A percentile compares a stretch with the other conserved stretches of the same genome.
phyloP scores from a whole-genome alignment of 2,888 invertebrate genomes.

The Stegana nigrithorax region DNA sequence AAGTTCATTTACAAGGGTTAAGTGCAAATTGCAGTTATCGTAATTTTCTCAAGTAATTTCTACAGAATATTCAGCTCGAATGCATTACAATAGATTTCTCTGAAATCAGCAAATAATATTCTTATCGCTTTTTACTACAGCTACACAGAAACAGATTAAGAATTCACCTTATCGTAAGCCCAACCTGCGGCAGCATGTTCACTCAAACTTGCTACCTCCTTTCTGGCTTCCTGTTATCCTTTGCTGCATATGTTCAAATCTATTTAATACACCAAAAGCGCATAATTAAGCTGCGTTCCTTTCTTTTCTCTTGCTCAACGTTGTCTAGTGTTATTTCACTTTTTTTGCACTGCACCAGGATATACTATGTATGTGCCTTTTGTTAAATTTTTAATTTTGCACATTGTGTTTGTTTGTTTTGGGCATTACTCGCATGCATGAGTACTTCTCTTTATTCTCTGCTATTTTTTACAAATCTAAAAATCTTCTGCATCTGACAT shows the following conservation, averaged over 20 bases:
- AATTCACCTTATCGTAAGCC: too few species aligned
- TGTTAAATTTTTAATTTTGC: constrained; percentile 10
- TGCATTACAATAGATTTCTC: too few species aligned
- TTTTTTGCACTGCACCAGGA: too few species aligned
- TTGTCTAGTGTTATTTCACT: background rate
- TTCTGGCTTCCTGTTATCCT: background rate
- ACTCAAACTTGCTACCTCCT: constrained; percentile 1
- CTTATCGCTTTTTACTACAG: too few species aligned
- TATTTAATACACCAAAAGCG: constrained; percentile 39
- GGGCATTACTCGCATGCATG: background rate
- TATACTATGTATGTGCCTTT: constrained; percentile 8
- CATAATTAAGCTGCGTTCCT: constrained; percentile 13
- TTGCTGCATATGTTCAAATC: background rate
- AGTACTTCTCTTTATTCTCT: too few species aligned
- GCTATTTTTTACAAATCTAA: too few species aligned
- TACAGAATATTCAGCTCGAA: background rate
- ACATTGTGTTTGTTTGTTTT: background rate
- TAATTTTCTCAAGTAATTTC: constrained; percentile 45
- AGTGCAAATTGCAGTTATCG: constrained; percentile 69
- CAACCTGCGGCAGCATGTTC: too few species aligned
- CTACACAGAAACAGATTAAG: too few species aligned
- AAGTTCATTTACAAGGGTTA: constrained; percentile 60
- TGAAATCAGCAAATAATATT: too few species aligned
- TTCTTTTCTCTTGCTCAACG: background rate
- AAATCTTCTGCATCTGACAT: too few species aligned